phyloP scores from a whole-genome alignment of 2,113 vertebrate genomes.

The Chelonoidis abingdonii region DNA sequence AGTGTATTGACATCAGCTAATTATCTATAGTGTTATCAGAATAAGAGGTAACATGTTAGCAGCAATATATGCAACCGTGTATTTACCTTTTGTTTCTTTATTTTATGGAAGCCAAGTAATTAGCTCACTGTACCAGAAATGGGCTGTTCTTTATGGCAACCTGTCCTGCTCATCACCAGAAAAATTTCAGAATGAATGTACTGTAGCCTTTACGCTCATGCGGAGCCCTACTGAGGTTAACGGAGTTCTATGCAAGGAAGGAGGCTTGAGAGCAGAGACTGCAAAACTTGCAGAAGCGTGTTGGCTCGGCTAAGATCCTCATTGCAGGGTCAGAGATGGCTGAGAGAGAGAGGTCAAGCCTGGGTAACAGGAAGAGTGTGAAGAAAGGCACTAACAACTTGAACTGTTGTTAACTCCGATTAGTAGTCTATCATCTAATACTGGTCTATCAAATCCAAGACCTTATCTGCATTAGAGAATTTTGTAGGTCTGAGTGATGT shows the following conservation, averaged over 20 bases:
- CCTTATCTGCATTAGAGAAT: neutral
- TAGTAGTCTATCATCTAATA: neutral
- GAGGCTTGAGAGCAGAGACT: neutral
- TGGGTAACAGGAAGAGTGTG: neutral
- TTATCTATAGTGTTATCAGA: conserved; percentile 18
- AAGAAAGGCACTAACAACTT: neutral
- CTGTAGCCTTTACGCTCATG: neutral
- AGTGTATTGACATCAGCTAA: conserved; percentile 42
- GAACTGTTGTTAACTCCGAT: neutral
- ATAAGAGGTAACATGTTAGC: conserved; percentile 61
- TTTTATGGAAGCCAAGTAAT: conserved; percentile 56
- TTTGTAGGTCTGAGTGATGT: neutral
- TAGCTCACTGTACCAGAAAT: conserved; percentile 39
- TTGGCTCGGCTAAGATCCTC: neutral
- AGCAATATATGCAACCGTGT: conserved; percentile 48
- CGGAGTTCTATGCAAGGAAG: neutral
- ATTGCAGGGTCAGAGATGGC: neutral
- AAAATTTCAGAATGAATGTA: conserved; percentile 33
- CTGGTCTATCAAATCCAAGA: neutral
- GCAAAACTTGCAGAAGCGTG: neutral
- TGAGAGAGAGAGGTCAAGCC: neutral
- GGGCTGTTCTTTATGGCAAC: conserved; percentile 55
- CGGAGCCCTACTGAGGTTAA: neutral
- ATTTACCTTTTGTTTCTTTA: conserved; percentile 50
- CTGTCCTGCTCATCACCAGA: conserved; percentile 56